Conservation (phyloP, 2,113 vertebrate species). For the Rhinolophus ferrumequinum region DNA sequence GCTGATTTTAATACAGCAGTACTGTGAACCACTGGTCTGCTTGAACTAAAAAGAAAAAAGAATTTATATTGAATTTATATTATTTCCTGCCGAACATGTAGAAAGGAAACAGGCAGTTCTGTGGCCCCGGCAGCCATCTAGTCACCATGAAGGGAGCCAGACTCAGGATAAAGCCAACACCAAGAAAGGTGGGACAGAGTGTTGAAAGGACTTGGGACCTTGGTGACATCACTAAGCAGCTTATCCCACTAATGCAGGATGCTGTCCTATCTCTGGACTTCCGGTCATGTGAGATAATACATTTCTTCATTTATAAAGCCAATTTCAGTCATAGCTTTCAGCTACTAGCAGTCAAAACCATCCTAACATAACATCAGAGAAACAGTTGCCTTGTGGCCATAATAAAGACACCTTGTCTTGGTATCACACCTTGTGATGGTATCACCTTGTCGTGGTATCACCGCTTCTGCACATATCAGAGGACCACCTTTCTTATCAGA, state of each 20-base stretch:
- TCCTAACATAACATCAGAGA: conserved; percentile 3
- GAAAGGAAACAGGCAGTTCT: neutral
- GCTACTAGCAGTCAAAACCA: neutral
- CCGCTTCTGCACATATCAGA: neutral
- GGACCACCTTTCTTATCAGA: neutral
- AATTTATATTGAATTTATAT: neutral
- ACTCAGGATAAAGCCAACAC: neutral
- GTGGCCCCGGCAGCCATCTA: neutral
- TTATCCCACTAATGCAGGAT: conserved; percentile 37
- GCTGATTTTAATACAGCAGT: neutral
- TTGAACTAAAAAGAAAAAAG: neutral
- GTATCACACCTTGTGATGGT: no score
- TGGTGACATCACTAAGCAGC: neutral
- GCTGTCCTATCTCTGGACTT: conserved; percentile 46
- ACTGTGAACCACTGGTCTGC: neutral
- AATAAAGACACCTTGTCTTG: neutral
- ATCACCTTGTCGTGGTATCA: no score
- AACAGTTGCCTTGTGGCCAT: neutral
- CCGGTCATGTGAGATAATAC: conserved; percentile 29
- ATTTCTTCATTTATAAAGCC: conserved; percentile 45
- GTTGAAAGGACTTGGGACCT: conserved; percentile 11
- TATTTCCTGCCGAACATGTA: neutral
- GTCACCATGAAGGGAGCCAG: neutral
- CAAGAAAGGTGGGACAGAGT: neutral
- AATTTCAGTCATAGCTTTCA: neutral